Base-by-base conservation (phyloP, 1,140 invertebrate genomes). In the Bombus huntii region DNA sequence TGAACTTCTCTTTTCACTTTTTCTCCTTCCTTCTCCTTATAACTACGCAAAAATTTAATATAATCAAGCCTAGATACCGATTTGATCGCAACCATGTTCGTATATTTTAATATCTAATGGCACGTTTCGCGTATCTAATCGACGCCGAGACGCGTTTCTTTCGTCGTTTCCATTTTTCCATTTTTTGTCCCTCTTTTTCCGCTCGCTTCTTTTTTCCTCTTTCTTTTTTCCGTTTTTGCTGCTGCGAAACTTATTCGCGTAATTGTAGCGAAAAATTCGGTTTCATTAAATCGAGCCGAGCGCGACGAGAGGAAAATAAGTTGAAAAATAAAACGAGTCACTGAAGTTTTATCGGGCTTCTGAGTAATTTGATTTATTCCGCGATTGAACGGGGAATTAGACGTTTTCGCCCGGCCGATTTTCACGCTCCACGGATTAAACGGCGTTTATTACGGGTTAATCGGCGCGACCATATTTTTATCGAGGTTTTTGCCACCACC, bases 381-480 rank as follows among this genome's bases (percentile, higher is more conserved):
- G 10, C 57, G 71, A 82, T 65, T 47, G 12, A 57, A 47, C 34
- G 28, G 57, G 39, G 72, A 75, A 82, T 82, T 75, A 47, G 44
- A 74, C n/a, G 81, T 82, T 59, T 68, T 75, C 71, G 71, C n/a
- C 57, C 31, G 22, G 39, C 34, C 39, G 71, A 39, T 75, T 82
- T 75, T 82, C 81, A 82, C 81, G 81, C 81, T 82, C 71, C 39
- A 75, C 81, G 31, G 80, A 82, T 65, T 44, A 65, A 82, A 47
- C 81, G 37, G 39, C 71, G 72, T 75, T 82, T 66, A 82, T 47
- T 62, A 59, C 37, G 28, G n/a, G 53, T 25, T 62, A 75, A 82
- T 62, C 81, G 57, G n/a, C 39, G 71, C 18, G 15, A 9, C 15
- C 9, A 10, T 13, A 59, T 74, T 82, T 82, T 82, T 59, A 9